Evolutionary conservation across 2,797 vertebrate species (phyloP), one percentile per base, ranked within the genome.

Genomic region (Naso thynnoides): DNA sequence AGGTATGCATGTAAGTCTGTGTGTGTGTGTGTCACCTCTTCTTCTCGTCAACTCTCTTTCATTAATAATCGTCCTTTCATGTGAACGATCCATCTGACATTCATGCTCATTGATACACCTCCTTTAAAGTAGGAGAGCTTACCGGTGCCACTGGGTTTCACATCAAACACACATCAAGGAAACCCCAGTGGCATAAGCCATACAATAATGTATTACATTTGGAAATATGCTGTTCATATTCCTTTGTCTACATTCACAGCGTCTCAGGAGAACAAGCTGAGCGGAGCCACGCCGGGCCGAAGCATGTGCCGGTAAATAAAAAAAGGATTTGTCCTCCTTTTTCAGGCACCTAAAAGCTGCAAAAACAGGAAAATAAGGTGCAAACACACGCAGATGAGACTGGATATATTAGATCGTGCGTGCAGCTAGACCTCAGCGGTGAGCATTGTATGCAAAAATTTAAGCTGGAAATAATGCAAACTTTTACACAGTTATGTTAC

Each of bases 161-260:
- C 81, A 81, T 88, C 77, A 82, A 88, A 87, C 31, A 45, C 68
- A 76, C 72, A 82, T 73, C 72, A 61, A 76, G 47, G 61, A 82
- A 56, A 23, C 21, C 48, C 48, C 45, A 57, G 72, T 75, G 77
- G 42, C 45, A 75, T 5, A 33, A 79, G 55, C 23, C 69, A 72
- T 55, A 66, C 71, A 73, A 70, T 68, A 73, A 75, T 57, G 18
- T 19, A 61, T 73, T 63, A 60, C 41, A 52, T 54, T 55, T 69
- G 38, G 36, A 87, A 84, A 78, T 55, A 45, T 8, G 50, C 39
- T 48, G 38, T 49, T 76, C 59, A 57, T 41, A 38, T 75, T 60
- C 54, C 58, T 83, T 78, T 66, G 50, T 79, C 64, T 80, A 24
- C 39, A 53, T 65, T 66, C 57, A 66, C 14, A 39, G 29, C 2